These are phyloP conservation scores for Grapholita molesta DNA, from an alignment of 1,140 invertebrate genomes.

Conservation along the genomic window DNA sequence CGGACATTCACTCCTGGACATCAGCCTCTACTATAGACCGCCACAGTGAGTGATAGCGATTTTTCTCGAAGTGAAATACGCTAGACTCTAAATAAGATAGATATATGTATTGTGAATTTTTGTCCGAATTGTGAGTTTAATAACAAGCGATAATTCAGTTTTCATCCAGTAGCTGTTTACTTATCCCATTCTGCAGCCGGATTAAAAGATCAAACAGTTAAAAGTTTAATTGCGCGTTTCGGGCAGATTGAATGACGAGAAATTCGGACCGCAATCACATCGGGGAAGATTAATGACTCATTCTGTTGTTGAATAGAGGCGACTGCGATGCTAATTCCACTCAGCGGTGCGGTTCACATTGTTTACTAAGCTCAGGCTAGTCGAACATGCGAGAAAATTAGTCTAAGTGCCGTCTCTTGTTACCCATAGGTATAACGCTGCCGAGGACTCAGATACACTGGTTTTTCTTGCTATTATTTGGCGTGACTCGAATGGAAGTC, in stretches of 20 bases:
- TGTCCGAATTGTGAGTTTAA: not conserved
- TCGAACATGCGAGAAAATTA: not conserved
- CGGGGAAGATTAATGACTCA: slow-evolving; percentile 56
- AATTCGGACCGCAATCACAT: slow-evolving; percentile 55
- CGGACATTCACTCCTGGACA: no score
- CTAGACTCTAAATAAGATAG: no score
- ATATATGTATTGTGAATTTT: not conserved
- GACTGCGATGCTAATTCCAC: slow-evolving; percentile 51
- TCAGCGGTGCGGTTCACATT: slow-evolving; percentile 26
- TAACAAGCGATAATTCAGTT: not conserved
- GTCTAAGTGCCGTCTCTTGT: no score
- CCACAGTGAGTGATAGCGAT: no score
- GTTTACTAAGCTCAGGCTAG: slow-evolving; percentile 23
- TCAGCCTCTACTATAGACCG: no score
- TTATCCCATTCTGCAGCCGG: not conserved
- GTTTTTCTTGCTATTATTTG: no score
- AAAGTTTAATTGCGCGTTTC: slow-evolving; percentile 25
- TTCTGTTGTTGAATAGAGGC: slow-evolving; percentile 48
- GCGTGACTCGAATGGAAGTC: no score
- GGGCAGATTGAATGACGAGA: slow-evolving; percentile 47
- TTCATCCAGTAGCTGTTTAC: not conserved
- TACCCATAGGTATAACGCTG: no score
- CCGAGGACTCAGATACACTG: no score
- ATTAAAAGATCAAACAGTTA: slow-evolving; percentile 16
- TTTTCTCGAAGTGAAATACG: no score